A percentile compares a stretch with the other conserved stretches of the same genome.
Evolutionary conservation across 64 coral and sea anemone species (phyloP).

Genomic region (Pocillopora damicornis): DNA sequence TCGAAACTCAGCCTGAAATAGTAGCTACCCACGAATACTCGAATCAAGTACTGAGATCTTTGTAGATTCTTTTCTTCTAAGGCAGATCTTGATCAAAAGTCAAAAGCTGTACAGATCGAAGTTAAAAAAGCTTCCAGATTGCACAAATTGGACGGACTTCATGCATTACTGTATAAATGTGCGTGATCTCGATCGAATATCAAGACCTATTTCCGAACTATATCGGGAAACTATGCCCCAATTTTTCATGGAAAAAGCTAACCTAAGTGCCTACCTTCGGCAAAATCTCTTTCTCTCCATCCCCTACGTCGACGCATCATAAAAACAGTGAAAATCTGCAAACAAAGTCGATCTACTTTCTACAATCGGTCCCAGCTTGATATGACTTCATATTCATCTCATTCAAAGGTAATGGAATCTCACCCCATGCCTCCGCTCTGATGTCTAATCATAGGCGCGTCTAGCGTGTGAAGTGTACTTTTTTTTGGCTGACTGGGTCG

Average conservation of each 20-base stretch:
- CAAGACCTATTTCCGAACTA: neutral
- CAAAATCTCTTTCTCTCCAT: neutral
- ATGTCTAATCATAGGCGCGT: neutral
- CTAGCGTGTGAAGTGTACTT: neutral
- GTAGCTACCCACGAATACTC: too few relatives aligned
- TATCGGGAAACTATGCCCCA: neutral
- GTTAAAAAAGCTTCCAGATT: too few relatives aligned
- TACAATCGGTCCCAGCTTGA: neutral
- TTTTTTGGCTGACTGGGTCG: neutral
- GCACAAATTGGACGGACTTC: too few relatives aligned
- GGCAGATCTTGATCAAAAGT: too few relatives aligned
- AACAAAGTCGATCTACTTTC: too few relatives aligned
- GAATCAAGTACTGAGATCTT: too few relatives aligned
- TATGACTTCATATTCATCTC: neutral
- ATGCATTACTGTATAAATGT: too few relatives aligned
- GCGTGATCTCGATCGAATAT: too few relatives aligned
- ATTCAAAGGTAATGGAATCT: constrained; percentile 35
- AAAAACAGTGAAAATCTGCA: too few relatives aligned
- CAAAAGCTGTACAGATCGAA: too few relatives aligned
- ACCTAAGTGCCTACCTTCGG: neutral
- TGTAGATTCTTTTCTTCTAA: too few relatives aligned
- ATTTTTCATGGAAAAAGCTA: neutral
- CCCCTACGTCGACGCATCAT: neutral
- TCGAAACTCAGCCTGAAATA: too few relatives aligned
- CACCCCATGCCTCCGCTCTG: neutral